phyloP scores from a whole-genome alignment of 2,888 invertebrate species.

The Itoplectis maculator region DNA sequence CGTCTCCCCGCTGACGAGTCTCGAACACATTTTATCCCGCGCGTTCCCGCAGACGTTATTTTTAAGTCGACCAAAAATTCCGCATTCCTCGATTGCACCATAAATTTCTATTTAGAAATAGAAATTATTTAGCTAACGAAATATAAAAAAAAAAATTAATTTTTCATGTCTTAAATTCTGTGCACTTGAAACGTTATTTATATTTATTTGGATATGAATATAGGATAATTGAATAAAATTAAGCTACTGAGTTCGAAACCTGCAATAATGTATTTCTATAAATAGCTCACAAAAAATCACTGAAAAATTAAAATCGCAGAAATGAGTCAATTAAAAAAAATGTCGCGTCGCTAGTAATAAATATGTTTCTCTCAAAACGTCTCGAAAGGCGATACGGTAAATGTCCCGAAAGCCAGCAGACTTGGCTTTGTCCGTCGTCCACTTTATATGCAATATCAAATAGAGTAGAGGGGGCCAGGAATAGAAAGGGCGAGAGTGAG shows the following conservation, averaged over 20 bases:
- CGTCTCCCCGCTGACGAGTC: slow-evolving; percentile 54
- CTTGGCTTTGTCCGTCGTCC: neutral
- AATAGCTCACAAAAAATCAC: neutral
- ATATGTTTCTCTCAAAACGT: neutral
- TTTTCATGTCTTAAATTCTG: too few species aligned
- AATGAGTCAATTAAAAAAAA: neutral
- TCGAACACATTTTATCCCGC: slow-evolving; percentile 55
- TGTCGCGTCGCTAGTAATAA: neutral
- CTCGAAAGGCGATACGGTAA: neutral
- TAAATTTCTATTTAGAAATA: neutral
- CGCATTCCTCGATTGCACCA: neutral
- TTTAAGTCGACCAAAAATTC: neutral
- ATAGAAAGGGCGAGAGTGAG: slow-evolving; percentile 23
- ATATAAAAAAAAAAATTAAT: neutral
- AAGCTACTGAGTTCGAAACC: neutral
- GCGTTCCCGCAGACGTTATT: neutral
- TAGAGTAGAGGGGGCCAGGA: slow-evolving; percentile 11
- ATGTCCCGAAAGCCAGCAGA: neutral
- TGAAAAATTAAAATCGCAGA: neutral
- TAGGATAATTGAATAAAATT: too few species aligned
- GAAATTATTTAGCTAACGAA: neutral
- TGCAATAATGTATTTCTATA: neutral
- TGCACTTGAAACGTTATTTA: too few species aligned
- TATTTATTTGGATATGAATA: too few species aligned
- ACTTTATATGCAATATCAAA: slow-evolving; percentile 23